Evolutionary conservation across 2,888 invertebrate genomes (phyloP).

Genomic region (Anaspis maculata): DNA sequence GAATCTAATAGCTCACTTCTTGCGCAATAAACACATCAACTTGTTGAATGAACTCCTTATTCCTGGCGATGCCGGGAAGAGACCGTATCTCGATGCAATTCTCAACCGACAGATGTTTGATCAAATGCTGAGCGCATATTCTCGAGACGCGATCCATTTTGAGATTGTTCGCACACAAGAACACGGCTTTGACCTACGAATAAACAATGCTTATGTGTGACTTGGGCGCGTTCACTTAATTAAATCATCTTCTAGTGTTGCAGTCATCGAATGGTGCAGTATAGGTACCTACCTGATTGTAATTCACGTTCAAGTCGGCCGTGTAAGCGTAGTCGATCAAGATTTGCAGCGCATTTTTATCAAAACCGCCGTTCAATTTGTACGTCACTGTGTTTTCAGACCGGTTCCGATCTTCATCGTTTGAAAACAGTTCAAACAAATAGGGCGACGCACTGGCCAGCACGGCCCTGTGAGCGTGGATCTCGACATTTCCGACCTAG

Average conservation of each 20-base stretch:
- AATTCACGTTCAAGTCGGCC: constrained; percentile 51
- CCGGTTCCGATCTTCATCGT: constrained; percentile 45
- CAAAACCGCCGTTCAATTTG: constrained; percentile 56
- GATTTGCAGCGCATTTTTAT: constrained; percentile 60
- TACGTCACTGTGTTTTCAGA: constrained; percentile 48
- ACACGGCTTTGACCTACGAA: constrained; percentile 66
- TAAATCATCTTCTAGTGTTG: too few species aligned
- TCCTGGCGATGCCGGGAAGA: constrained; percentile 52
- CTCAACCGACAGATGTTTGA: constrained; percentile 53
- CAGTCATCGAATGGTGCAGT: too few species aligned
- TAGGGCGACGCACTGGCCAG: constrained; percentile 71
- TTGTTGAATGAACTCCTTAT: constrained; percentile 51
- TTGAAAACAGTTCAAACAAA: constrained; percentile 64
- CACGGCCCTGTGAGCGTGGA: constrained; percentile 70
- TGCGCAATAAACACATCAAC: constrained; percentile 64
- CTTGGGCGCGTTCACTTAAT: too few species aligned
- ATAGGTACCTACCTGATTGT: constrained; percentile 41
- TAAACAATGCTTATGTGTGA: not conserved
- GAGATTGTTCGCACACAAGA: constrained; percentile 69
- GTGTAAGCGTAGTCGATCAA: constrained; percentile 81
- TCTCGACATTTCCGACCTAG: constrained; percentile 60
- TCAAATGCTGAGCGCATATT: constrained; percentile 63
- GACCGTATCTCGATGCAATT: constrained; percentile 54
- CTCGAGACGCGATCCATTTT: constrained; percentile 67
- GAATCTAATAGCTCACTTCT: constrained; percentile 57